These are phyloP conservation scores for Hoplias malabaricus DNA, from an alignment of 2,113 vertebrate genomes.

Conservation along the genomic window DNA sequence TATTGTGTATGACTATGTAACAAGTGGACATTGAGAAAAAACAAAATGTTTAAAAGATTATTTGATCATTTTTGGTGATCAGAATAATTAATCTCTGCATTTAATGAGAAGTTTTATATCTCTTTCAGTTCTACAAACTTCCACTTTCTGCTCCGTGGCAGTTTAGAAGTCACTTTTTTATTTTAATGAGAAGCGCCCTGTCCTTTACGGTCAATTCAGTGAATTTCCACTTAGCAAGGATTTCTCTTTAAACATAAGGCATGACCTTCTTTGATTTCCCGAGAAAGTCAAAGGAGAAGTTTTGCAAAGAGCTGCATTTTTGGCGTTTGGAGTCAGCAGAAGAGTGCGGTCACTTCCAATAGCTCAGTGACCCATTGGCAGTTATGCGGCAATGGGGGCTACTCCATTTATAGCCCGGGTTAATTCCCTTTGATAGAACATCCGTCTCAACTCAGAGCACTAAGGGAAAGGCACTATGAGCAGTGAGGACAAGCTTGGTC, in stretches of 20 bases:
- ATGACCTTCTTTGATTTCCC: slow-evolving; percentile 48
- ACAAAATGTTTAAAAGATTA: too few species aligned
- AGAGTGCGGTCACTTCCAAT: slow-evolving; percentile 22
- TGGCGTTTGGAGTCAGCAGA: slow-evolving; percentile 41
- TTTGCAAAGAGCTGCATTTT: slow-evolving; percentile 21
- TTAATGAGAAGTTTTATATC: not conserved
- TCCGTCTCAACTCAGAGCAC: slow-evolving; percentile 40
- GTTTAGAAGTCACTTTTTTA: slow-evolving; percentile 22
- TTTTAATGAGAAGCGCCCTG: slow-evolving; percentile 22
- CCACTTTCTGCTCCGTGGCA: not conserved
- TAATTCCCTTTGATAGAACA: slow-evolving; percentile 33
- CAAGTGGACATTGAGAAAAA: too few species aligned
- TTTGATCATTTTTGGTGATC: too few species aligned
- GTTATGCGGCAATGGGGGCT: not conserved
- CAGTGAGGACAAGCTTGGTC: too few species aligned
- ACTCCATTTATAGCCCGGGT: slow-evolving; percentile 25
- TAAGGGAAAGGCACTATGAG: too few species aligned
- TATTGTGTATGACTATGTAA: too few species aligned
- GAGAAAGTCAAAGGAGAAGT: slow-evolving; percentile 18
- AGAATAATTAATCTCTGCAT: too few species aligned
- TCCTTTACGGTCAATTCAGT: slow-evolving; percentile 20
- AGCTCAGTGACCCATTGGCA: slow-evolving; percentile 26
- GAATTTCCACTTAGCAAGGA: not conserved
- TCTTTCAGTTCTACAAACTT: not conserved
- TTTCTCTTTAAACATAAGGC: not conserved